Evolutionary conservation across 2,797 vertebrate species (phyloP).

Genomic region (Selene dorsalis): DNA sequence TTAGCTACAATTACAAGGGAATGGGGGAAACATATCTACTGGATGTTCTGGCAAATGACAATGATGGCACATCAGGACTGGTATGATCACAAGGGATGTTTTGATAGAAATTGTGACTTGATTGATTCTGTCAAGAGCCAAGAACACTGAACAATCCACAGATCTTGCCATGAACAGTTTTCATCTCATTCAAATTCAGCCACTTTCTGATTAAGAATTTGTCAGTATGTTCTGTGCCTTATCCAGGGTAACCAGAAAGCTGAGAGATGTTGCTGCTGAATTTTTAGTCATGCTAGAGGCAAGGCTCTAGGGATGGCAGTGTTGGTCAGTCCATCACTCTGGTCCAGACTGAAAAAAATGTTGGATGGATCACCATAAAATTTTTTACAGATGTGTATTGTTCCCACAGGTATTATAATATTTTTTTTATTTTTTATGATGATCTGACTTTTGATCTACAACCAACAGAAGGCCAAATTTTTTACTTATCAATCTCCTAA

Average conservation of each 20-base stretch:
- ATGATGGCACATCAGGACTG: conserved; percentile 10
- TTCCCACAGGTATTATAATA: not conserved
- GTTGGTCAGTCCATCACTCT: not conserved
- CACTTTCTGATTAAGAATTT: not conserved
- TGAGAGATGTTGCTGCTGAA: not conserved
- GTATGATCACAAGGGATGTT: not conserved
- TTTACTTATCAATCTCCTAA: not conserved
- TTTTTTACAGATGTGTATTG: not conserved
- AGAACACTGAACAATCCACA: not conserved
- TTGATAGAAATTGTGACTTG: conserved; percentile 1
- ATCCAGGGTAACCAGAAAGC: not conserved
- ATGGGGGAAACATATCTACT: conserved; percentile 15
- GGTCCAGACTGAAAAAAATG: not conserved
- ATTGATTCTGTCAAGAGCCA: not conserved
- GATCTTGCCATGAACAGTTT: conserved; percentile 1
- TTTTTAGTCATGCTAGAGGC: not conserved
- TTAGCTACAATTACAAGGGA: conserved; percentile 38
- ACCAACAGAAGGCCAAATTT: not conserved
- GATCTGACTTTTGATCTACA: not conserved
- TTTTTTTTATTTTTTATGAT: not conserved
- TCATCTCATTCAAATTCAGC: not conserved
- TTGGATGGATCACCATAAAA: not conserved
- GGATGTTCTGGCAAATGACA: conserved; percentile 17
- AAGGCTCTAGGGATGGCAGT: not conserved
- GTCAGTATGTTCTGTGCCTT: not conserved